phyloP scores from a whole-genome alignment of 2,888 invertebrate species.

The Apodemia hepburni region DNA sequence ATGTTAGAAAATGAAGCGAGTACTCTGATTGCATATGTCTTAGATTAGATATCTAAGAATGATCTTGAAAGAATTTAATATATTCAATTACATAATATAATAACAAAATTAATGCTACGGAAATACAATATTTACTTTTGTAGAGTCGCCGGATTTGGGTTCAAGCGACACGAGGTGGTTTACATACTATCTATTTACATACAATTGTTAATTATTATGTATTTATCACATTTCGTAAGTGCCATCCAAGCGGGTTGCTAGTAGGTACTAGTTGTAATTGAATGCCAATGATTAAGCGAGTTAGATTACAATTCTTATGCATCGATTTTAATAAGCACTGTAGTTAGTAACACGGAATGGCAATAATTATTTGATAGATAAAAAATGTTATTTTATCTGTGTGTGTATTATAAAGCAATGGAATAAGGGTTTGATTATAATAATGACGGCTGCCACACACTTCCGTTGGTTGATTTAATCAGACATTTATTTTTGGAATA shows the following conservation, averaged over 20 bases:
- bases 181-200: background rate
- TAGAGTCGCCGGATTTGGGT: background rate
- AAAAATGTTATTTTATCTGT: background rate
- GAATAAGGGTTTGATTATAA: background rate
- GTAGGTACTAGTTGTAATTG: background rate
- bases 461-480: background rate
- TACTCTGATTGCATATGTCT: no score
- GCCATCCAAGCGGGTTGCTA: background rate
- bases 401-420: background rate
- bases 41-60: no score
- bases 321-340: conserved; percentile 18
- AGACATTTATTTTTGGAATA: no score
- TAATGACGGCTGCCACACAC: background rate
- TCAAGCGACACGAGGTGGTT: background rate
- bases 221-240: conserved; percentile 10
- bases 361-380: conserved; percentile 6
- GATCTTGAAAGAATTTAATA: background rate
- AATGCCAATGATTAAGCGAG: background rate
- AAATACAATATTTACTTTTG: background rate
- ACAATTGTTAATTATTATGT: background rate
- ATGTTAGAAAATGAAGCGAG: no score
- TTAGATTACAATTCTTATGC: conserved; percentile 16
- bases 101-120: background rate
- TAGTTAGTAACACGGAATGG: conserved; percentile 13
- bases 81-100: no score